Evolutionary conservation across 2,888 invertebrate species (phyloP), one percentile per base, ranked within the genome.

Genomic region (Cistogaster globosa): DNA sequence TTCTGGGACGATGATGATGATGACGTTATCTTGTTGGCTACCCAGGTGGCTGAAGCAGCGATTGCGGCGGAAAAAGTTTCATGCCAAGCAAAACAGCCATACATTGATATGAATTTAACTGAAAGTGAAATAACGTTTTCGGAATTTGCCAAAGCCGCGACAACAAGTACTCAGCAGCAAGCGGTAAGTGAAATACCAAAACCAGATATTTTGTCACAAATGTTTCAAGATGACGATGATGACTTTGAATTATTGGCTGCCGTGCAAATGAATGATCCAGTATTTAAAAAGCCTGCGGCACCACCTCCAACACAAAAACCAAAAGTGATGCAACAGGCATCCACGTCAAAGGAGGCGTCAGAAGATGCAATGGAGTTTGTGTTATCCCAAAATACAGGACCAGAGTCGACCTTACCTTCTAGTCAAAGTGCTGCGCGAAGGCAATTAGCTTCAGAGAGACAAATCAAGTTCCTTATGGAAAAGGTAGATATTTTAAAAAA

Each of bases 1-100:
- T 89, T 91, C 14, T 92, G 92, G 91, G 91, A 88, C 60, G 91
- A 90, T 71, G 92, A 92, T n/a, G 92, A 92, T 67, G 92, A 92
- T 67, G 92, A 92, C 78, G 90, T 90, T 9, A 90, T 92, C 18
- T 79, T 92, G 18, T 77, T 92, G 84, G 92, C 92, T 55, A 91
- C 92, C 0, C 92, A 92, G 87, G 88, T 89, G 38, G 90, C 90
- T 18, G 92, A 92, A 76, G 88, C 88, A 18, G 86, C 88, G 36
- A 90, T 88, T 0, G 87, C 88, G 14, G 87, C 87, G 0, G 87
- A 86, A 32, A 79, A 55, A 0, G 16, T 0, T 32, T 60, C 26
- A 68, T 76, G 72, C 9, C 75, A 69, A 5, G 9, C 87, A 1
- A 65, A 79, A 26, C 69, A 67, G 18, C 36, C 51, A 8, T 62